Evolutionary conservation across 1,140 invertebrate genomes (phyloP), one percentile per base, ranked within the genome.

Genomic region (Stegodyphus mimosarum): DNA sequence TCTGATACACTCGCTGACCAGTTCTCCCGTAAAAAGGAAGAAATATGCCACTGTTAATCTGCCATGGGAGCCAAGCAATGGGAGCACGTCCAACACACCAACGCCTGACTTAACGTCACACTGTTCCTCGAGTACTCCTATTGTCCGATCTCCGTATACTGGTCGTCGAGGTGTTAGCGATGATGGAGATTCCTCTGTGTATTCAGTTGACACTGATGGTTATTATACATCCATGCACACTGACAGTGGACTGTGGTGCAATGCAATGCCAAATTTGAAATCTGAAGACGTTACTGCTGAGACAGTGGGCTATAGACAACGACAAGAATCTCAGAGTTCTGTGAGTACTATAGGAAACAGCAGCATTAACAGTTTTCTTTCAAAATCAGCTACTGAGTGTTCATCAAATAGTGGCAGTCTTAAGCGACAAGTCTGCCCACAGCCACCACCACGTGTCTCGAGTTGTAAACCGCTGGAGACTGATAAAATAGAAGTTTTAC

Each of bases 181-280:
- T 89, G 94, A 95, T 63, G 96, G 97, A 90, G 96, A 95, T 6
- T 96, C 95, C 88, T 98, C 96, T 0, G 95, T 96, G 69, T 98
- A 97, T 90, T 98, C 96, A 6, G 96, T 97, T 89, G 97, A 99
- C 89, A 97, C 97, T 13, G 97, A 98, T 90, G 97, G 97, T 11
- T 99, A 98, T 90, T 99, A 98, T 90, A 99, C 97, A 0, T 98
- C 96, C 11, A 98, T 99, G 91, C 96, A 98, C 90, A 94, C 97
- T 92, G 97, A 99, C 90, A 97, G 96, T 79, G 97, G 97, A 3
- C 90, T 98, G 67, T 96, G 96, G 50, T 86, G 80, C 6, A 80
- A 55, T 70, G 17, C 79, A 17, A 64, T 83, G 10, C 15, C 70
- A 7, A 78, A 60, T 48, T 50, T 81, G 3, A 90, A 95, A 95